Evolutionary conservation across 2,888 invertebrate genomes (phyloP), one percentile per base, ranked within the genome.

Genomic region (Seira musarum): DNA sequence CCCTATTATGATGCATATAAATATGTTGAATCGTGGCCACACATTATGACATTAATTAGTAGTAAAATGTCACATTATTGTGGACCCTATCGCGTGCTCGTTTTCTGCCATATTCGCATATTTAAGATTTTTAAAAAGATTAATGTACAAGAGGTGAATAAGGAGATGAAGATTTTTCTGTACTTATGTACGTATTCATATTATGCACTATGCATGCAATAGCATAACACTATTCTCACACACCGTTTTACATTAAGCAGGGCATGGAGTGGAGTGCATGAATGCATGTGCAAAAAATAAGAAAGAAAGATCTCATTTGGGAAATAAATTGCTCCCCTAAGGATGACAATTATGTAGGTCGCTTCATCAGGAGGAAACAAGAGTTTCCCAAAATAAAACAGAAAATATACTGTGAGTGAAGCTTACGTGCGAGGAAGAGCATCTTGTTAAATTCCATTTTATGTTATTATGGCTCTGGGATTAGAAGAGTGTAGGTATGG

Each of bases 371-470:
- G 49, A 15, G 53, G 53, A 71, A 71, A 78, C 71, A 78, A 78
- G 61, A 22, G 13, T 40, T 53, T 78, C 78, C 67, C 66, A 78
- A 78, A 71, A 72, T 71, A 78, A 78, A 66, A 60, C 71, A 30
- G 30, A 5, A 2, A n/a, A 30, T 8, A 30, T 8, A 30, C 30
- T 30, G 30, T n/a, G n/a, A n/a, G n/a, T n/a, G 13, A 40, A 8
- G 15, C 53, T 53, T 53, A 8, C 13, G 13, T 53, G 53, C 53
- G 3, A n/a, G 53, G 15, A 30, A 30, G n/a, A n/a, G n/a, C 30
- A 53, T 17, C 53, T 53, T n/a, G 53, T 53, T 53, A 15, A 13
- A 17, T 53, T 53, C 53, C 15, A 13, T 53, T 53, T 8, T 53
- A 53, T 53, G 53, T n/a, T 30, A 5, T 30, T 30, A 13, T 53